A percentile compares a stretch with the other conserved stretches of the same genome.
Conservation (phyloP, 2,113 vertebrate species). For the Phycodurus eques region DNA sequence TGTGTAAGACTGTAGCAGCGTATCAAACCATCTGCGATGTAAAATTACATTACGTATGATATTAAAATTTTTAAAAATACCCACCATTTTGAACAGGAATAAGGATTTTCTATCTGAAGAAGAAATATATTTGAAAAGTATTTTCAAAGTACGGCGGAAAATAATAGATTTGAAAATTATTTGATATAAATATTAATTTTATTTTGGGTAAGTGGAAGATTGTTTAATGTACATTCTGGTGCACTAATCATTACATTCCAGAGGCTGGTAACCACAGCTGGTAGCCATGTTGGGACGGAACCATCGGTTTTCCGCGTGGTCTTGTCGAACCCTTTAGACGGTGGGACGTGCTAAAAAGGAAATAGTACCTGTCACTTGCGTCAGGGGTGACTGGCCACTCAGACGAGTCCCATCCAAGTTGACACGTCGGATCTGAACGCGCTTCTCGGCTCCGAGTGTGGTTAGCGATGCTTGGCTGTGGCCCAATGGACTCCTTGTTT, state of each 20-base stretch:
- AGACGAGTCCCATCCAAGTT: constrained; percentile 33
- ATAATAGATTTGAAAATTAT: not conserved
- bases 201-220: not conserved
- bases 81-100: not conserved
- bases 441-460: not conserved
- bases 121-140: not conserved
- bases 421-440: constrained; percentile 40
- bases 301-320: not conserved
- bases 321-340: not conserved
- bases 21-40: too few relatives aligned
- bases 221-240: not conserved
- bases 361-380: constrained; percentile 54
- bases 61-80: too few relatives aligned
- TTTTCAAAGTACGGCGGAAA: too few relatives aligned
- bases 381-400: constrained; percentile 18
- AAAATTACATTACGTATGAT: too few relatives aligned
- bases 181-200: not conserved
- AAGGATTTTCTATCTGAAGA: not conserved
- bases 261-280: too few relatives aligned
- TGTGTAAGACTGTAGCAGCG: too few relatives aligned
- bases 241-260: not conserved
- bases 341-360: constrained; percentile 50
- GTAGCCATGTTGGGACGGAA: not conserved
- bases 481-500: not conserved
- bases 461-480: constrained; percentile 1